Evolutionary conservation across 2,888 invertebrate genomes (phyloP).

Genomic region (Buathra laborator): DNA sequence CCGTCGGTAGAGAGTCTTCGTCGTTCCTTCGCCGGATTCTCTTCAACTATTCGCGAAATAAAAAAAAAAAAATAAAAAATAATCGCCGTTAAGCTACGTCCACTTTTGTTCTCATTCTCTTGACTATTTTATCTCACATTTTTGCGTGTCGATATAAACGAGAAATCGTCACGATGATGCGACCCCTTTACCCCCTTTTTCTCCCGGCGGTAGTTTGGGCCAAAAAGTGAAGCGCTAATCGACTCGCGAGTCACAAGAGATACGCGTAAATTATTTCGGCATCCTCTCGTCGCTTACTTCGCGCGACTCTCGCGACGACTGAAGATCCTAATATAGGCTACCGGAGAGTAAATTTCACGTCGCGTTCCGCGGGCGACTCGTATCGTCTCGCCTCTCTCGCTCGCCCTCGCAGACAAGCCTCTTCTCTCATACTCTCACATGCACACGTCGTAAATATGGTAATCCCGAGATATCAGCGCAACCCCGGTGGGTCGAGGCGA

Average conservation of each 20-base stretch:
- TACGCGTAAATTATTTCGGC: conserved; percentile 48
- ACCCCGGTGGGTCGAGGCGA: conserved; percentile 80
- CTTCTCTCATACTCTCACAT: conserved; percentile 49
- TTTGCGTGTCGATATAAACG: not conserved
- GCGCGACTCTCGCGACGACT: conserved; percentile 29
- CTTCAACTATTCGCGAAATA: conserved; percentile 30
- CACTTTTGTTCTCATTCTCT: not conserved
- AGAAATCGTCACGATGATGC: not conserved
- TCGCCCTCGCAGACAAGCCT: conserved; percentile 7
- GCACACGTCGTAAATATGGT: conserved; percentile 82
- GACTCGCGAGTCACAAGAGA: conserved; percentile 18
- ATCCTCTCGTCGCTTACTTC: conserved; percentile 7
- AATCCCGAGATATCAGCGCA: conserved; percentile 81
- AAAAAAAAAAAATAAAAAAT: not conserved
- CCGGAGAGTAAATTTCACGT: conserved; percentile 51
- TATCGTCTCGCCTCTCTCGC: conserved; percentile 27
- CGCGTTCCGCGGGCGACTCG: conserved; percentile 53
- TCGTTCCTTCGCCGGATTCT: conserved; percentile 29
- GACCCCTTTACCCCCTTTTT: too few relatives aligned
- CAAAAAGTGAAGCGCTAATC: conserved; percentile 25
- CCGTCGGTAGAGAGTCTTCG: conserved; percentile 56
- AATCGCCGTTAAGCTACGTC: not conserved
- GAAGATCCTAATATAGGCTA: conserved; percentile 15
- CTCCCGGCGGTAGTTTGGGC: not conserved
- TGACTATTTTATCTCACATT: not conserved